phyloP scores from a whole-genome alignment of 2,888 invertebrate species.

The Oxystoma pomonae region DNA sequence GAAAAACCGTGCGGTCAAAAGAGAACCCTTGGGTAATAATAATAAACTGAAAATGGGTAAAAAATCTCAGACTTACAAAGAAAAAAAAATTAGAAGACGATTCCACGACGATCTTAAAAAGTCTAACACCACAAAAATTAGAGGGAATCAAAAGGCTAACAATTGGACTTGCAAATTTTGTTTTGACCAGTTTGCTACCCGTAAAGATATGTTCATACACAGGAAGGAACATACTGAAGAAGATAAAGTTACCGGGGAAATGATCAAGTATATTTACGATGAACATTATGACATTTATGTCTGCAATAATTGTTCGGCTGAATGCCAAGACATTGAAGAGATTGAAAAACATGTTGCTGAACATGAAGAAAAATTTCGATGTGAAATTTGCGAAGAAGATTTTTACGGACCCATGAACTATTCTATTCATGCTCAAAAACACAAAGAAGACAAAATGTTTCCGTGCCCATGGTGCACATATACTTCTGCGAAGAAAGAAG shows the following conservation, averaged over 20 bases:
- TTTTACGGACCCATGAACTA: conserved; percentile 38
- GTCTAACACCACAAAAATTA: not conserved
- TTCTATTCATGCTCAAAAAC: conserved; percentile 37
- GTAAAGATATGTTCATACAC: conserved; percentile 32
- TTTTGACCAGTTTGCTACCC: conserved; percentile 28
- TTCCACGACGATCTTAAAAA: no score
- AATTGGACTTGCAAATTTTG: conserved; percentile 34
- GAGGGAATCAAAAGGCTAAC: conserved; percentile 29
- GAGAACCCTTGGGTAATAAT: no score
- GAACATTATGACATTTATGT: conserved; percentile 33
- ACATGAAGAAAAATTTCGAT: conserved; percentile 40
- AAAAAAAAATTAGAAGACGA: no score
- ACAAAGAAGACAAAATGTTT: conserved; percentile 33
- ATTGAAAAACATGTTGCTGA: conserved; percentile 33
- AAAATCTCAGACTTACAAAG: no score
- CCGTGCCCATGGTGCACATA: conserved; percentile 36
- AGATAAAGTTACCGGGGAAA: conserved; percentile 20
- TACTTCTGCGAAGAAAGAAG: conserved; percentile 30
- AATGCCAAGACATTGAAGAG: conserved; percentile 32
- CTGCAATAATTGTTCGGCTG: conserved; percentile 35
- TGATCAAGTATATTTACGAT: conserved; percentile 27
- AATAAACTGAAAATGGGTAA: no score
- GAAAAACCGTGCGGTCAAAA: no score
- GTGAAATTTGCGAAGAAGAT: conserved; percentile 34
- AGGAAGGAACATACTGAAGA: conserved; percentile 26